Percentiles rank a stretch among this genome's conserved stretches.
Conservation (phyloP, 2,888 invertebrate genomes). For the Epistrophe eligans region DNA sequence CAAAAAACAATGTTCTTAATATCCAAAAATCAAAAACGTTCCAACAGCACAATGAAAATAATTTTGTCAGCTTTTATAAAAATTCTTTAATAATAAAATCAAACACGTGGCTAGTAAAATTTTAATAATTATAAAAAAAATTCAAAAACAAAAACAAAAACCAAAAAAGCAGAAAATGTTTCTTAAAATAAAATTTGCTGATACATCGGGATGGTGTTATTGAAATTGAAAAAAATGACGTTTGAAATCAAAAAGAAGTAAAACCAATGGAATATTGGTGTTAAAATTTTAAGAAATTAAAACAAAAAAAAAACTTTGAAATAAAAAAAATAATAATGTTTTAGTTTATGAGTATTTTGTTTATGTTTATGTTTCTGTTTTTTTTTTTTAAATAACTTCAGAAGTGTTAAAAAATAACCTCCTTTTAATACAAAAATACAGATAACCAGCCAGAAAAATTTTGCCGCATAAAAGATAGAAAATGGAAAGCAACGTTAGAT, state of each 20-base stretch:
- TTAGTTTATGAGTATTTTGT: constrained; percentile 5
- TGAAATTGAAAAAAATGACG: constrained; percentile 24
- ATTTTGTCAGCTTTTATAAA: constrained; percentile 33
- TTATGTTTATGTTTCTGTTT: constrained; percentile 1
- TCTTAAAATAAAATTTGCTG: constrained; percentile 38
- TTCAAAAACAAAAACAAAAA: background rate
- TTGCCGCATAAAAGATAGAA: constrained; percentile 36
- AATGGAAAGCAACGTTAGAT: constrained; percentile 68
- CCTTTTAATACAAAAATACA: background rate
- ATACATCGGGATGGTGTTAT: constrained; percentile 48
- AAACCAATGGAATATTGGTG: constrained; percentile 6
- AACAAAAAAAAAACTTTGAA: background rate
- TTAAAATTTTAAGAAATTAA: background rate
- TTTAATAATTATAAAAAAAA: background rate
- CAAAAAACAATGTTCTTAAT: background rate
- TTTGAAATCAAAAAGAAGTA: constrained; percentile 5
- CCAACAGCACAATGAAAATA: constrained; percentile 31
- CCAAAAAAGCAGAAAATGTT: constrained; percentile 36
- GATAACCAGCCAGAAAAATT: constrained; percentile 17
- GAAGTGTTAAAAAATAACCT: background rate
- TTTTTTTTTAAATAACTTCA: background rate
- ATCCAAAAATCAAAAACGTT: constrained; percentile 1
- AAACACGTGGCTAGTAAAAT: background rate
- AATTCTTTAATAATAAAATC: constrained; percentile 53
- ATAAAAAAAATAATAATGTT: background rate